Conservation (phyloP, 2,113 vertebrate genomes). For the Varanus salvator region DNA sequence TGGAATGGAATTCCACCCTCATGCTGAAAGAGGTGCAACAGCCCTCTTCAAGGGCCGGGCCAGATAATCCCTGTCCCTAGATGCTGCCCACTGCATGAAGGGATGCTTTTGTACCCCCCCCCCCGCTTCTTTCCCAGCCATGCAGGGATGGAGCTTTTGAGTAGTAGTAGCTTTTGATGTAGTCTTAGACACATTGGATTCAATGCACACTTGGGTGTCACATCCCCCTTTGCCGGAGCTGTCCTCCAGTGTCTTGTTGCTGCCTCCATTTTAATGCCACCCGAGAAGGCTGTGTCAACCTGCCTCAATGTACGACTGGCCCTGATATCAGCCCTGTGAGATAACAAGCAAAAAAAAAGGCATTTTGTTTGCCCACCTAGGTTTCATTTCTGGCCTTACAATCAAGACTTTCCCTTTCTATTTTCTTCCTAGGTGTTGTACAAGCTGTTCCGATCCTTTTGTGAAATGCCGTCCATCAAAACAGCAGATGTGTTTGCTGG, state of each 20-base stretch:
- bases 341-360: not conserved
- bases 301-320: not conserved
- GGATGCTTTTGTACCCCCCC: not conserved
- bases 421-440: conserved; percentile 80
- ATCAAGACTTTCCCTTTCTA: not conserved
- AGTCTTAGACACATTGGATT: not conserved
- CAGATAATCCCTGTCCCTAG: not conserved
- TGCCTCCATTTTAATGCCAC: not conserved
- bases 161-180: no score
- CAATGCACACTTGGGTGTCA: not conserved
- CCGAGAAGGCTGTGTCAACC: not conserved
- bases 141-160: not conserved
- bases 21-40: no score
- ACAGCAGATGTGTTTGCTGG: conserved; percentile 76
- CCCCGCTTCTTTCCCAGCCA: not conserved
- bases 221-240: not conserved
- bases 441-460: conserved; percentile 85
- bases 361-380: not conserved
- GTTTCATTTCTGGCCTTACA: not conserved
- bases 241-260: not conserved
- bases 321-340: not conserved
- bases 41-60: not conserved
- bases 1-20: no score
- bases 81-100: not conserved
- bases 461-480: conserved; percentile 78